Percentiles rank a stretch among this genome's conserved stretches.
phyloP scores from a whole-genome alignment of 2,113 vertebrate genomes.

The Procavia capensis region DNA sequence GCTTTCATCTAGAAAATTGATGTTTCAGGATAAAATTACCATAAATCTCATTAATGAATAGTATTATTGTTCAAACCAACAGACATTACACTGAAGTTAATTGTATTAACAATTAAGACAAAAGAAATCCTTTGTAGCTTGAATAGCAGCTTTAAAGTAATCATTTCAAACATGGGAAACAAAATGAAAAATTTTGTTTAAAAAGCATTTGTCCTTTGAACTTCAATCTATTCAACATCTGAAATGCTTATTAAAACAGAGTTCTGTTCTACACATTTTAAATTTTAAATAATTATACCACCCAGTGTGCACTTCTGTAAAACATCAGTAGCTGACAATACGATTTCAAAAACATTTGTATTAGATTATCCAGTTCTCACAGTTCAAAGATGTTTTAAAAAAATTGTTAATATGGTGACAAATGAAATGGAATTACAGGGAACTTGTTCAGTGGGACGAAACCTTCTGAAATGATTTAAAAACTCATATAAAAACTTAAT shows the following conservation, averaged over 20 bases:
- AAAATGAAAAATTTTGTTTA: conserved; percentile 75
- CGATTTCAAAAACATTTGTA: conserved; percentile 70
- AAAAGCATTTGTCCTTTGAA: conserved; percentile 69
- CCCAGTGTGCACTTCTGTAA: conserved; percentile 9
- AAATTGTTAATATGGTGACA: conserved; percentile 37
- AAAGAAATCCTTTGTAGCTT: conserved; percentile 52
- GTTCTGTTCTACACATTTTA: conserved; percentile 33
- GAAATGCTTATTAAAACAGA: conserved; percentile 61
- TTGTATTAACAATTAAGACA: conserved; percentile 67
- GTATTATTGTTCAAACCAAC: conserved; percentile 59
- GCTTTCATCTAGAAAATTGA: conserved; percentile 57
- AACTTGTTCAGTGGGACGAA: conserved; percentile 4
- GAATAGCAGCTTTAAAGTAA: conserved; percentile 62
- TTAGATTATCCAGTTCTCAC: conserved; percentile 46
- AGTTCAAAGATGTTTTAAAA: conserved; percentile 35
- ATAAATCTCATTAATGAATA: conserved; percentile 56
- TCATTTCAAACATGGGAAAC: conserved; percentile 60
- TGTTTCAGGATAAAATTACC: conserved; percentile 62
- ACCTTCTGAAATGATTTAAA: conserved; percentile 50
- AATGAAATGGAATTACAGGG: conserved; percentile 33
- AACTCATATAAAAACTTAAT: too few species aligned
- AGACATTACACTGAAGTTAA: conserved; percentile 58
- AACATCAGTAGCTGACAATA: conserved; percentile 59
- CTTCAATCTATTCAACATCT: conserved; percentile 2
- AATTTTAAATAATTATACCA: conserved; percentile 69